Percentiles rank a stretch among this genome's conserved stretches.
Conservation (phyloP, 2,797 vertebrate genomes). For the Sebastes matsubarae region DNA sequence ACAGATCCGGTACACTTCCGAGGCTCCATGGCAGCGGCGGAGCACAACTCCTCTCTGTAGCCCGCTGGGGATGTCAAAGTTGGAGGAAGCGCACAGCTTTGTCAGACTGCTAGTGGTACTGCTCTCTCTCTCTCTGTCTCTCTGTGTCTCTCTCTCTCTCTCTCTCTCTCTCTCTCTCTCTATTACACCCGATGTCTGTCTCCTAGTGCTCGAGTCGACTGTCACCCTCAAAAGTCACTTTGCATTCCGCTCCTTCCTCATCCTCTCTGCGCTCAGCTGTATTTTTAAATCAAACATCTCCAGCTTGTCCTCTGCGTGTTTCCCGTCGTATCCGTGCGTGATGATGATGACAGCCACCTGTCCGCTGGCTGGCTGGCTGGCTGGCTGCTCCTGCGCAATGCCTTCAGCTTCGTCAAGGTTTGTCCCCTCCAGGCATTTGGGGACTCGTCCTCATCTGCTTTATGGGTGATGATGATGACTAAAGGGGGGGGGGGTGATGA, state of each 20-base stretch:
- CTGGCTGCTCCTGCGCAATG: background rate
- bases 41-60: slow-evolving; percentile 19
- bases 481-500: background rate
- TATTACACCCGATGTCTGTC: slow-evolving; percentile 7
- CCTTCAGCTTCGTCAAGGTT: slow-evolving; percentile 5
- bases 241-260: background rate
- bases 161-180: background rate
- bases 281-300: background rate
- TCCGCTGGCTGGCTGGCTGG: background rate
- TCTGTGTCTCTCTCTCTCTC: background rate
- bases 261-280: slow-evolving; percentile 1
- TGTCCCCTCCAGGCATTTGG: slow-evolving; percentile 7
- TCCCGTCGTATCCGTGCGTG: background rate
- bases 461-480: slow-evolving; percentile 18
- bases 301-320: background rate
- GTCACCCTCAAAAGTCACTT: slow-evolving; percentile 40
- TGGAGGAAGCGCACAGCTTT: slow-evolving; percentile 39
- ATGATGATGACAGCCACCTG: slow-evolving; percentile 52
- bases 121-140: background rate
- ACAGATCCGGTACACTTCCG: slow-evolving; percentile 60
- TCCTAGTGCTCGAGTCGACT: background rate
- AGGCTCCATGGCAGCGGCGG: slow-evolving; percentile 57
- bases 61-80: slow-evolving; percentile 57
- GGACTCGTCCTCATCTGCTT: slow-evolving; percentile 10
- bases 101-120: slow-evolving; percentile 32